Conservation (phyloP, 2,113 vertebrate species). For the Anolis sagrei region DNA sequence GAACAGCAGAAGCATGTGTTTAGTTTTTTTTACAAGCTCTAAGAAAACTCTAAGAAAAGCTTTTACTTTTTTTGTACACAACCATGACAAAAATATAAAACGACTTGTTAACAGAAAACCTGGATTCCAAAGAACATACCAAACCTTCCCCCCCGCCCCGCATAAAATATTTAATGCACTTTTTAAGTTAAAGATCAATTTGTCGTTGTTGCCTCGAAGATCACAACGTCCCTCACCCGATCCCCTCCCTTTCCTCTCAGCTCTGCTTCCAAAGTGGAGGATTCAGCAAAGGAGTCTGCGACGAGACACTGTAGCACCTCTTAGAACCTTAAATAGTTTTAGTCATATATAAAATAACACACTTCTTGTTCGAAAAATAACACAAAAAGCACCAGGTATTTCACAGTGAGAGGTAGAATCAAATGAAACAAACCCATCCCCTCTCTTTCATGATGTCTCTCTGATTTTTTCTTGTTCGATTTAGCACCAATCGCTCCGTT, state of each 20-base stretch:
- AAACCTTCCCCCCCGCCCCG: constrained; percentile 29
- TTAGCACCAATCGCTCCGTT: constrained; percentile 68
- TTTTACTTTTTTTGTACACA: constrained; percentile 14
- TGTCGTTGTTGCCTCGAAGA: constrained; percentile 35
- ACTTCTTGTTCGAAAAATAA: constrained; percentile 55
- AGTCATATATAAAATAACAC: constrained; percentile 78
- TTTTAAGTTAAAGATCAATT: constrained; percentile 67
- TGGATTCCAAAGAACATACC: constrained; percentile 43
- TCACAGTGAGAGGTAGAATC: constrained; percentile 87
- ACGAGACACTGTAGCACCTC: constrained; percentile 80
- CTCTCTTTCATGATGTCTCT: constrained; percentile 18
- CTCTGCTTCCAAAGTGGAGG: constrained; percentile 45
- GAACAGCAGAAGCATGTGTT: constrained; percentile 65
- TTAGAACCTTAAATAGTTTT: constrained; percentile 83
- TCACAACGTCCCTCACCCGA: neutral
- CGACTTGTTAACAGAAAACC: neutral
- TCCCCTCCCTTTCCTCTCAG: neutral
- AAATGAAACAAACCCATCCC: constrained; percentile 62
- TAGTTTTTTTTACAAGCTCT: constrained; percentile 10
- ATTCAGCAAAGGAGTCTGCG: constrained; percentile 49
- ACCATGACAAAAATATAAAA: neutral
- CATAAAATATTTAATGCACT: constrained; percentile 66
- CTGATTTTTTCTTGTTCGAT: neutral
- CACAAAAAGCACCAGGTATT: constrained; percentile 84
- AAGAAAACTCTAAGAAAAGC: constrained; percentile 39